Conservation (phyloP, 1,140 invertebrate species). For the Manduca sexta region DNA sequence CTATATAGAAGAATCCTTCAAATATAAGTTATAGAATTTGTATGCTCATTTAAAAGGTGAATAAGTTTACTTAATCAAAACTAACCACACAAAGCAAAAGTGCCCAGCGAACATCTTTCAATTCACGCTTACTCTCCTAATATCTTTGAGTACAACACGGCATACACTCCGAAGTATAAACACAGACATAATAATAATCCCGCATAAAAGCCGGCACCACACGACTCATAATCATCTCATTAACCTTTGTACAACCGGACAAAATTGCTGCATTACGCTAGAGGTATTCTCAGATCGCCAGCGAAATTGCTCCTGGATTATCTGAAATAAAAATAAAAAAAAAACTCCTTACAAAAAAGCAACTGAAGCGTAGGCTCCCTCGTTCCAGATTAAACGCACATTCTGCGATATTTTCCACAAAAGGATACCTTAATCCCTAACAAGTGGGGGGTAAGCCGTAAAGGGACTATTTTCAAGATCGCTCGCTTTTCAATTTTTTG, state of each 20-base stretch:
- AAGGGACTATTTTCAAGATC: slow-evolving; percentile 29
- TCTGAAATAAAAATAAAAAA: slow-evolving; percentile 59
- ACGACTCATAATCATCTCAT: slow-evolving; percentile 15
- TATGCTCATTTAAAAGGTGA: too few relatives aligned
- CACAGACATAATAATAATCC: too few relatives aligned
- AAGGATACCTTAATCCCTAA: slow-evolving; percentile 68
- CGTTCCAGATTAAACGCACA: slow-evolving; percentile 64
- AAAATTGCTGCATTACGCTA: slow-evolving; percentile 8
- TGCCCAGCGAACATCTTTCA: too few relatives aligned
- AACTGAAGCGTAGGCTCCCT: slow-evolving; percentile 37
- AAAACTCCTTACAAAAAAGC: slow-evolving; percentile 50
- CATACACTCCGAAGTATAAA: too few relatives aligned
- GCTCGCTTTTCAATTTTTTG: slow-evolving; percentile 9
- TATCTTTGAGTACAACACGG: too few relatives aligned
- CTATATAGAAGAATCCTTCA: too few relatives aligned
- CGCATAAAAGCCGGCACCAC: too few relatives aligned
- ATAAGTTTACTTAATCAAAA: too few relatives aligned
- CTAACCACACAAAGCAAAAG: too few relatives aligned
- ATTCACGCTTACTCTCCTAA: too few relatives aligned
- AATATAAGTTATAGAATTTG: too few relatives aligned
- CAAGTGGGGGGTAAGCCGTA: slow-evolving; percentile 56
- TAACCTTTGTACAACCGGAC: slow-evolving; percentile 16
- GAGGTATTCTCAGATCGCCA: slow-evolving; percentile 25
- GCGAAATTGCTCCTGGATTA: slow-evolving; percentile 58
- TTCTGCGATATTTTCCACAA: slow-evolving; percentile 67